Conservation (phyloP, 2,797 vertebrate species). For the Momotus momota region DNA sequence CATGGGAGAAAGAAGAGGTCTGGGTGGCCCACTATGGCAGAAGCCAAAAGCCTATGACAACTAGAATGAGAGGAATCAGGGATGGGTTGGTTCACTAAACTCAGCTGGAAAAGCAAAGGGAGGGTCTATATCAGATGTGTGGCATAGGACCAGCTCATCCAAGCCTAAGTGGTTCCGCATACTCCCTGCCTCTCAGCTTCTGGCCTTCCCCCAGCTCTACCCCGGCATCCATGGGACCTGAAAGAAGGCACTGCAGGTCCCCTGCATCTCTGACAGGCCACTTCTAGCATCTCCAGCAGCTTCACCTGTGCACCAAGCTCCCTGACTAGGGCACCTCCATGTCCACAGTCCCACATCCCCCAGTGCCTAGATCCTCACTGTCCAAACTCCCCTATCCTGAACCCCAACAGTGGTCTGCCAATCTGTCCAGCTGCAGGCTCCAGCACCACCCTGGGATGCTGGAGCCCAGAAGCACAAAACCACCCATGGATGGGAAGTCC, state of each 20-base stretch:
- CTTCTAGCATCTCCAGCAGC: background rate
- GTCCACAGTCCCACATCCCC: background rate
- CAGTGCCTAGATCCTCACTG: background rate
- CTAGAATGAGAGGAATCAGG: background rate
- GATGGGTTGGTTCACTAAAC: background rate
- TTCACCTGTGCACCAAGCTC: background rate
- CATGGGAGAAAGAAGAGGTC: background rate
- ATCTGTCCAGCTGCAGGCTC: background rate
- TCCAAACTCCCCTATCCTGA: background rate
- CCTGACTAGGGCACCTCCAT: background rate
- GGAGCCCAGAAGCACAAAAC: background rate
- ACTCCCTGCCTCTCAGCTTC: background rate
- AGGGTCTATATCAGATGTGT: background rate
- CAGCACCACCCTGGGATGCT: background rate
- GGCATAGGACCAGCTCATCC: background rate
- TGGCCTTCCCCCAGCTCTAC: background rate
- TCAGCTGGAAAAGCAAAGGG: background rate
- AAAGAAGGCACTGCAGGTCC: background rate
- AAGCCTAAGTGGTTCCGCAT: background rate
- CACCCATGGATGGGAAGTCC: background rate
- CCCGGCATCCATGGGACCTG: background rate
- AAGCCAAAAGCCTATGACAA: background rate
- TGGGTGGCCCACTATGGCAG: background rate
- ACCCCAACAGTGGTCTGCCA: background rate
- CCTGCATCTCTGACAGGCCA: background rate